Percentiles rank a stretch among this genome's conserved stretches.
phyloP scores from a whole-genome alignment of 2,888 invertebrate genomes.

The Sarcophaga subvicina region DNA sequence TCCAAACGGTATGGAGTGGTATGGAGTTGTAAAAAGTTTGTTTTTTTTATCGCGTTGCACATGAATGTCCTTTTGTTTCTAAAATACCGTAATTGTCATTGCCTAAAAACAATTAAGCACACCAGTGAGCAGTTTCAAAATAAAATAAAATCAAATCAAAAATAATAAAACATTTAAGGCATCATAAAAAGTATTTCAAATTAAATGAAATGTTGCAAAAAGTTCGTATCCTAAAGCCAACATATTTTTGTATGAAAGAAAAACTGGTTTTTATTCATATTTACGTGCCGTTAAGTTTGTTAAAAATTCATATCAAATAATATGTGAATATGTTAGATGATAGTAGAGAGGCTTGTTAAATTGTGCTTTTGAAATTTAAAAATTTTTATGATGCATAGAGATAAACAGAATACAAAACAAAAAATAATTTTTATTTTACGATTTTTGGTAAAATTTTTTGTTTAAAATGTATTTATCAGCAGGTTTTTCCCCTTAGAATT shows the following conservation, averaged over 20 bases:
- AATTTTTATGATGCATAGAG: no score
- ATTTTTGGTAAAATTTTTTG: no score
- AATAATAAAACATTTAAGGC: constrained; percentile 8
- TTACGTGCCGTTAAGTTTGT: neutral
- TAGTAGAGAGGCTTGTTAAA: neutral
- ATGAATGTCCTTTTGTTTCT: neutral
- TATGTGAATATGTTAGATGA: neutral
- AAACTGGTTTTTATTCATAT: neutral
- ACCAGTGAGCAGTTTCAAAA: constrained; percentile 29
- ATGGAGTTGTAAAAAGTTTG: neutral
- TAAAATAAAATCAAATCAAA: neutral
- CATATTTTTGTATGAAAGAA: neutral
- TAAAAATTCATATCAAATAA: neutral
- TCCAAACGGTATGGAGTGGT: no score
- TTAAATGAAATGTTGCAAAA: neutral
- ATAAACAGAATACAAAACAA: no score
- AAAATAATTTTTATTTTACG: no score
- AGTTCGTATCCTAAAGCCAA: neutral
- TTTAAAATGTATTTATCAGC: no score
- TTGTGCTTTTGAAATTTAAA: no score
- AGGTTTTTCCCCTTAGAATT: no score
- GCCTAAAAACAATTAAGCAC: constrained; percentile 29
- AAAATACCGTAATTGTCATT: constrained; percentile 3
- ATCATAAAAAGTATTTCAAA: constrained; percentile 3
- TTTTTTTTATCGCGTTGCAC: neutral